phyloP scores from a whole-genome alignment of 2,888 invertebrate species.

The Latrodectus elegans region DNA sequence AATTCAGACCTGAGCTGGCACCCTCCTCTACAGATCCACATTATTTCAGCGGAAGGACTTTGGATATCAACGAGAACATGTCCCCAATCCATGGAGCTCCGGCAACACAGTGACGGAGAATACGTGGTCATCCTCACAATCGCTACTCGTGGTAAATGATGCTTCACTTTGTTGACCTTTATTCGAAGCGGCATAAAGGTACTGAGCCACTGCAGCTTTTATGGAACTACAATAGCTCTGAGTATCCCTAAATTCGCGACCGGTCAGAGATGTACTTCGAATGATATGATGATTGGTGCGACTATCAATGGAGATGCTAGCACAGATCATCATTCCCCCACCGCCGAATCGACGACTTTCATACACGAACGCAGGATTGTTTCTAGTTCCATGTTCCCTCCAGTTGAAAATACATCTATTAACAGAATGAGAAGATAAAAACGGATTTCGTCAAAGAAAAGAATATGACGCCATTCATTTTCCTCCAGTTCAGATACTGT shows the following conservation, averaged over 20 bases:
- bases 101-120: no score
- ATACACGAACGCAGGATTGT: conserved; percentile 10
- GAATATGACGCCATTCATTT: conserved; percentile 6
- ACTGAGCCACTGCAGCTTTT: no score
- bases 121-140: no score
- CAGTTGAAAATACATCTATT: not conserved
- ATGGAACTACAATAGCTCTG: no score
- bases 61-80: no score
- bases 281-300: conserved; percentile 10
- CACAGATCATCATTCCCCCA: conserved; percentile 12
- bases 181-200: no score
- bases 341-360: not conserved
- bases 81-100: no score
- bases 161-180: no score
- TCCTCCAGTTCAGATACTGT: conserved; percentile 25
- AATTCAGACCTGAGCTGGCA: no score
- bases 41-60: no score
- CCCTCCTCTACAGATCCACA: no score
- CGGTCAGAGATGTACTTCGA: conserved; percentile 9
- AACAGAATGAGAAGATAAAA: not conserved
- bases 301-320: conserved; percentile 1
- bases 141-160: no score
- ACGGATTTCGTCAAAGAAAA: conserved; percentile 3
- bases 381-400: conserved; percentile 13
- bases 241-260: conserved; percentile 7